A percentile compares a stretch with the other conserved stretches of the same genome.
phyloP scores from a whole-genome alignment of 2,113 vertebrate genomes.

The Misgurnus anguillicaudatus region DNA sequence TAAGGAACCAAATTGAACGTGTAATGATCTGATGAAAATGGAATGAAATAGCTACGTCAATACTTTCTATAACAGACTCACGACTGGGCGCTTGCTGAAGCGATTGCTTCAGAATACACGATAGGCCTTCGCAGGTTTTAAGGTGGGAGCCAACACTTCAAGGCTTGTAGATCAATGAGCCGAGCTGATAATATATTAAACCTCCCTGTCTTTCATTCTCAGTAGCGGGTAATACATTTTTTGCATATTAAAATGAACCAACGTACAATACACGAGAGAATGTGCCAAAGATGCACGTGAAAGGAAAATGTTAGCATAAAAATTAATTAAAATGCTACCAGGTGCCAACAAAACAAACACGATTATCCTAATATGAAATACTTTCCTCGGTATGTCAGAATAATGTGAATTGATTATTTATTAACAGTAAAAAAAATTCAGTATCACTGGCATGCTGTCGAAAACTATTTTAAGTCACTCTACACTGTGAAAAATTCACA shows the following conservation, averaged over 20 bases:
- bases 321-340: not conserved
- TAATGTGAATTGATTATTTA: not conserved
- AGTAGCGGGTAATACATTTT: not conserved
- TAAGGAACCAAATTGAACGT: constrained; percentile 74
- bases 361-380: not conserved
- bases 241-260: constrained; percentile 7
- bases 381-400: not conserved
- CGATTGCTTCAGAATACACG: constrained; percentile 30
- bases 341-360: constrained; percentile 20
- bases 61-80: constrained; percentile 73
- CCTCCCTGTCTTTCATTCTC: not conserved
- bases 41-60: constrained; percentile 77
- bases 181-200: constrained; percentile 23
- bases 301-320: not conserved
- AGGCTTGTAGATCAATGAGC: not conserved
- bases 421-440: not conserved
- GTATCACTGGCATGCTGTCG: too few relatives aligned
- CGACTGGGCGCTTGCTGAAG: constrained; percentile 71
- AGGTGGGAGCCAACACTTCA: constrained; percentile 1
- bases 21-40: constrained; percentile 70
- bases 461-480: too few relatives aligned
- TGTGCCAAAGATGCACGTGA: constrained; percentile 8
- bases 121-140: constrained; percentile 12
- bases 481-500: too few relatives aligned
- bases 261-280: not conserved